These are phyloP conservation scores for Charadrius vociferus DNA, from an alignment of 2,113 vertebrate species.

Conservation along the genomic window DNA sequence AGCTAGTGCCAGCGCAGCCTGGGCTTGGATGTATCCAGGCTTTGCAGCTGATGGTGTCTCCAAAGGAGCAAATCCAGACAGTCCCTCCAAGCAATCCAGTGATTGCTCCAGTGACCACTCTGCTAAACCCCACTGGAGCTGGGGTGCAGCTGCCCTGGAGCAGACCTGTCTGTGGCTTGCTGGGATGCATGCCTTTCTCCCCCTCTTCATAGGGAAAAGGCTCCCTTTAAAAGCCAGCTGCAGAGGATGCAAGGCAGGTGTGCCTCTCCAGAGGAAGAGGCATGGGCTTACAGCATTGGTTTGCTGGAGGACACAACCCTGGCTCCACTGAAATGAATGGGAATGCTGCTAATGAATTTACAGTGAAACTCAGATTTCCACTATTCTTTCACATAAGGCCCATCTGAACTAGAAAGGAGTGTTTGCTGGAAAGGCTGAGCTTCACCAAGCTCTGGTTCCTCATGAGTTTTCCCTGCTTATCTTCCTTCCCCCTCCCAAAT, in stretches of 20 bases:
- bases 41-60: neutral
- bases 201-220: neutral
- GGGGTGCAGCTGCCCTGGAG: neutral
- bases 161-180: neutral
- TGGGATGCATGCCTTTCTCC: neutral
- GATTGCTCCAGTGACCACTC: neutral
- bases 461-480: neutral
- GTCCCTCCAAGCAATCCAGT: neutral
- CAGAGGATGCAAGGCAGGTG: neutral
- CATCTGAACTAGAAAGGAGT: neutral
- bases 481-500: neutral
- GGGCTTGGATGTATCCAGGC: neutral
- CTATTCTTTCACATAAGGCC: neutral
- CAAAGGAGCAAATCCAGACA: neutral
- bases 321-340: neutral
- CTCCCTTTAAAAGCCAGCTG: neutral
- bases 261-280: neutral
- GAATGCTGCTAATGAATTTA: neutral
- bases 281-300: neutral
- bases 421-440: neutral
- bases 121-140: too few relatives aligned
- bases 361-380: neutral
- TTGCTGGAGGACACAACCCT: neutral
- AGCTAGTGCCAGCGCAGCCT: neutral
- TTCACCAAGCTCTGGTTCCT: neutral